A percentile compares a stretch with the other conserved stretches of the same genome.
Evolutionary conservation across 2,797 vertebrate species (phyloP).

Genomic region (Ctenosaura bakeri): DNA sequence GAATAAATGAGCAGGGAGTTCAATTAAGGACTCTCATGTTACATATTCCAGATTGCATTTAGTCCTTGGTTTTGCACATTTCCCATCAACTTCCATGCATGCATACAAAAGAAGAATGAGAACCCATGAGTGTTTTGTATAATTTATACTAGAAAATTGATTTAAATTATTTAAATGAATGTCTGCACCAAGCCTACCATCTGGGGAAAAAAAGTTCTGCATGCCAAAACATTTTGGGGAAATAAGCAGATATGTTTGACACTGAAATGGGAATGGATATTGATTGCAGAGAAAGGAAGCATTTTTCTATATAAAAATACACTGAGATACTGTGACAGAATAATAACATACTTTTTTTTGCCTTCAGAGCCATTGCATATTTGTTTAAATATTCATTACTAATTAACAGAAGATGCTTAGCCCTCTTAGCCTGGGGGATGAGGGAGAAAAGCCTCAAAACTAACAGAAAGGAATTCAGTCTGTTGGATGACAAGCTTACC

Average conservation of each 20-base stretch:
- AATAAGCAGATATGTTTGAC: constrained; percentile 14
- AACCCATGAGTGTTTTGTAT: neutral
- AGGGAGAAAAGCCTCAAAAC: neutral
- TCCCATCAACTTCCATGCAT: neutral
- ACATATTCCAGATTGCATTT: neutral
- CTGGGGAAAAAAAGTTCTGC: constrained; percentile 61
- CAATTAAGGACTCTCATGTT: constrained; percentile 26
- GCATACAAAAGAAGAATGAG: neutral
- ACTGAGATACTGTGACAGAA: constrained; percentile 26
- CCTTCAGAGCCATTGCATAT: neutral
- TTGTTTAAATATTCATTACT: neutral
- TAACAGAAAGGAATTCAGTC: neutral
- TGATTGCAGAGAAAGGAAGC: constrained; percentile 33
- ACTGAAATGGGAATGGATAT: constrained; percentile 19
- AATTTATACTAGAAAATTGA: constrained; percentile 66
- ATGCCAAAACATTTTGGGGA: constrained; percentile 53
- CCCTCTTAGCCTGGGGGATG: neutral
- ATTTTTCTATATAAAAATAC: neutral
- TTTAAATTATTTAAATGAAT: constrained; percentile 72
- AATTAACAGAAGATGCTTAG: neutral
- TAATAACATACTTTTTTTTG: constrained; percentile 21
- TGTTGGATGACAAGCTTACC: neutral
- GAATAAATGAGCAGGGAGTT: constrained; percentile 32
- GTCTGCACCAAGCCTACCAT: constrained; percentile 67
- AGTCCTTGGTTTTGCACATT: rapidly evolving